These are phyloP conservation scores for Oxyruncus cristatus DNA, from an alignment of 2,113 vertebrate species.

Conservation along the genomic window DNA sequence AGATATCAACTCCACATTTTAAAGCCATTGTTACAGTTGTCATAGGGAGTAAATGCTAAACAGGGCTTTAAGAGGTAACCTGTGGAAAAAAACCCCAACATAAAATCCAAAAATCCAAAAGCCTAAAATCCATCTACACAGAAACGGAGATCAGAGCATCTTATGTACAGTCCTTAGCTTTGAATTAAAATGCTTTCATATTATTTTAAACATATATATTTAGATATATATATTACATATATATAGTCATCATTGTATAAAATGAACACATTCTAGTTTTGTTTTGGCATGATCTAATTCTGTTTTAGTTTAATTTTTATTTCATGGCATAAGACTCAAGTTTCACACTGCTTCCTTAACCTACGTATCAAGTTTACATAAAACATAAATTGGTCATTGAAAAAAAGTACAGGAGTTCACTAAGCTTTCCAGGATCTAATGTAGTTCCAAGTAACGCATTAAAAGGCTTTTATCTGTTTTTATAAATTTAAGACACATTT, in stretches of 20 bases:
- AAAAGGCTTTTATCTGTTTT: neutral
- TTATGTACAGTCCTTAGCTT: neutral
- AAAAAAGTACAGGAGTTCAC: neutral
- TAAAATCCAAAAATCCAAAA: too few species aligned
- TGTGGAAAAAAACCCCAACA: neutral
- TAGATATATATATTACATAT: too few species aligned
- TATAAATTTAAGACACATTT: neutral
- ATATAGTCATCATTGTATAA: neutral
- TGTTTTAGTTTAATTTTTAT: neutral
- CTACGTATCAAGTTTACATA: neutral
- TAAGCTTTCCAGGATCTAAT: neutral
- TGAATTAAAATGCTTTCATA: neutral
- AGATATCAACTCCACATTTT: neutral
- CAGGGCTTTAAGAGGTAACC: neutral
- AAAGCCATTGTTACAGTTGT: neutral
- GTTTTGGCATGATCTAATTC: neutral
- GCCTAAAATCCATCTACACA: neutral
- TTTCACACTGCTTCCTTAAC: neutral
- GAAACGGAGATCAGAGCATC: neutral
- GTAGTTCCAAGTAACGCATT: neutral
- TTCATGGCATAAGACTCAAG: neutral
- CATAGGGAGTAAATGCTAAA: neutral
- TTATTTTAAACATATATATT: neutral
- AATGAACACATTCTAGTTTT: neutral
- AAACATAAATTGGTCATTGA: neutral